Conservation (phyloP, 2,888 invertebrate genomes). For the Cheiracanthium punctorium region DNA sequence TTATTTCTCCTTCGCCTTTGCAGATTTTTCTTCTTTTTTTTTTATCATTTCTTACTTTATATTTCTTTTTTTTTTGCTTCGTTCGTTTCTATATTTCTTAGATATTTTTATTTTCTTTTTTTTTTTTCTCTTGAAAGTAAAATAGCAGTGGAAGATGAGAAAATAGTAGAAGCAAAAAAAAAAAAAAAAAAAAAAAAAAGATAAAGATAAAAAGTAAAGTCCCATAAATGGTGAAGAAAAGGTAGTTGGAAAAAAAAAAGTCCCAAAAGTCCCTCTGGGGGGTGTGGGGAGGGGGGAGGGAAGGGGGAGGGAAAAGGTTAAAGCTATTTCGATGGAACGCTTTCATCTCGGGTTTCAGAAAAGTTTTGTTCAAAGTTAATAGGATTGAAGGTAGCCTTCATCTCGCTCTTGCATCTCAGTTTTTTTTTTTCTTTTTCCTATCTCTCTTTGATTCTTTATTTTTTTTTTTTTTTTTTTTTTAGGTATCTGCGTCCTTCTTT, state of each 20-base stretch:
- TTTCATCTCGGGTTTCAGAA: slow-evolving; percentile 69
- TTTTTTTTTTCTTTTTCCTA: slow-evolving; percentile 43
- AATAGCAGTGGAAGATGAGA: slow-evolving; percentile 41
- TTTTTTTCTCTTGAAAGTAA: slow-evolving; percentile 57
- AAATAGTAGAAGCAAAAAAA: slow-evolving; percentile 35
- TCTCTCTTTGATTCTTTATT: too few relatives aligned
- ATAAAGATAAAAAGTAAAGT: slow-evolving; percentile 26
- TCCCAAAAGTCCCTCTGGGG: slow-evolving; percentile 31
- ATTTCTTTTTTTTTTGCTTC: slow-evolving; percentile 1
- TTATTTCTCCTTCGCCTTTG: slow-evolving; percentile 27
- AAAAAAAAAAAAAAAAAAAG: slow-evolving; percentile 22
- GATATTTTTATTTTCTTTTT: slow-evolving; percentile 40
- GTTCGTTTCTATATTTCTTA: slow-evolving; percentile 52
- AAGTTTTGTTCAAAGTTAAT: slow-evolving; percentile 70
- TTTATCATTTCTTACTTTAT: too few relatives aligned
- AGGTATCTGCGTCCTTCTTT: slow-evolving; percentile 1
- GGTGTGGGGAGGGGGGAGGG: slow-evolving; percentile 27
- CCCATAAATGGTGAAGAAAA: slow-evolving; percentile 67
- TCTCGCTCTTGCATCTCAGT: slow-evolving; percentile 21
- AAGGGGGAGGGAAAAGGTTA: slow-evolving; percentile 43
- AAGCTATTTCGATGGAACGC: slow-evolving; percentile 66
- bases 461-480: slow-evolving; percentile 32
- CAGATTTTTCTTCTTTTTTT: slow-evolving; percentile 13
- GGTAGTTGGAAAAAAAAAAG: slow-evolving; percentile 63
- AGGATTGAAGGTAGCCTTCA: slow-evolving; percentile 67